phyloP scores from a whole-genome alignment of 2,797 vertebrate genomes.

The Sebastes nivosus region DNA sequence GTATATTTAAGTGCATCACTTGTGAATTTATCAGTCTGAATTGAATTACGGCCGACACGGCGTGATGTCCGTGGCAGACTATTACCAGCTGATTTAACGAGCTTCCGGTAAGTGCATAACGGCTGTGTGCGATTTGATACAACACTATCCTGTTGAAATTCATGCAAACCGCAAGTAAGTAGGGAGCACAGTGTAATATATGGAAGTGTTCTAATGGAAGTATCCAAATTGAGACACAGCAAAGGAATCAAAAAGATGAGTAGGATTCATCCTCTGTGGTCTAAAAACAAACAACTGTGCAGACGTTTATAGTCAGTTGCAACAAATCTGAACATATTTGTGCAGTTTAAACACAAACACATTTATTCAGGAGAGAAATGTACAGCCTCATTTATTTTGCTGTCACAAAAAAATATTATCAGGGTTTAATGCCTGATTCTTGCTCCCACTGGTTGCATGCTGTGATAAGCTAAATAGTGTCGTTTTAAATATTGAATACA shows the following conservation, averaged over 20 bases:
- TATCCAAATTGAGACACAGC: too few species aligned
- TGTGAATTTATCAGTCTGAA: too few species aligned
- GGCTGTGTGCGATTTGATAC: too few species aligned
- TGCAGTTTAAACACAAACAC: background rate
- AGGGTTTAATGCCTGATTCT: background rate
- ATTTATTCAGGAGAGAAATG: slow-evolving; percentile 5
- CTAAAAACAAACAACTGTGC: background rate
- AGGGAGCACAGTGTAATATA: too few species aligned
- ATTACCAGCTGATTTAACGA: too few species aligned
- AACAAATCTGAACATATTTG: background rate
- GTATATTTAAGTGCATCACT: too few species aligned
- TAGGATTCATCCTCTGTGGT: background rate
- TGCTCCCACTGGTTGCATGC: background rate
- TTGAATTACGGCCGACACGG: too few species aligned
- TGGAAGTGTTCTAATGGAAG: too few species aligned
- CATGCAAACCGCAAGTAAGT: rapidly evolving
- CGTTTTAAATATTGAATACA: background rate
- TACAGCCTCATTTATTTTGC: slow-evolving; percentile 2
- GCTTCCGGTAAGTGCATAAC: too few species aligned
- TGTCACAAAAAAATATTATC: slow-evolving; percentile 2
- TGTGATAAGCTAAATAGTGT: slow-evolving; percentile 1
- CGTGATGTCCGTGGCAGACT: too few species aligned
- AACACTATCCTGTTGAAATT: too few species aligned
- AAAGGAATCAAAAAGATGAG: background rate
- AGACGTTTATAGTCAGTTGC: background rate